Base-by-base conservation (phyloP, 2,113 vertebrate species). In the Ceyx margarethae region DNA sequence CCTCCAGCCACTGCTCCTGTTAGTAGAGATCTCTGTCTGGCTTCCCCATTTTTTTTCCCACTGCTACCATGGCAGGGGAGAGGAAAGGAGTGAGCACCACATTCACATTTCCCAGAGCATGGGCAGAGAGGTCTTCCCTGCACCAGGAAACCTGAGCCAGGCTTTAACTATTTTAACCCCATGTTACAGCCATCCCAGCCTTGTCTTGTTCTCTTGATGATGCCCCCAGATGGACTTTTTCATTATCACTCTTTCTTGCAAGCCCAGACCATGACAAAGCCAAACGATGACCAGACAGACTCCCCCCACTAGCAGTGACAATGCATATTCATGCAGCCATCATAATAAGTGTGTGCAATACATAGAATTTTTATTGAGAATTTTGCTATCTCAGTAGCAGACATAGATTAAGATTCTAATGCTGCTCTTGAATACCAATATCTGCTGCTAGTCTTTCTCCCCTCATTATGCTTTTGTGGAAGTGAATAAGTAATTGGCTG, bases 391-490 rank as follows among this genome's bases (percentile, higher is more conserved):
- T 1, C 6, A 84, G 42, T 23, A 69, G 82, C 45, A 86, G 68
- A 54, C 57, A 73, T 19, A 62, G 64, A 91, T 79, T 90, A 88
- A 84, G 90, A 91, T 68, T 75, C 16, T 68, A 81, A 72, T 72
- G 79, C 58, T 82, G 48, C 25, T 46, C 46, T 68, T 7, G 8
- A 92, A 92, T 76, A 69, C 25, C 17, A 58, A 29, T 80, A 35
- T 58, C 69, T 58, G 29, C 57, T 73, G 23, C 23, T 62, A 43
- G 65, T 62, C 35, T 56, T 54, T 42, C 22, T 50, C 40, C 42
- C 13, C 19, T 3, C 26, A 26, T 12, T 8, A 35, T 64, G n/a
- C 26, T 42, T 67, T 91, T 40, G 31, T 64, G 67, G 72, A 85
- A 82, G 33, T 35, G 78, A 89, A 80, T 48, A 91, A 79, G 68